These are phyloP conservation scores for Silurus lanzhouensis DNA, from an alignment of 2,797 vertebrate genomes.

Conservation along the genomic window DNA sequence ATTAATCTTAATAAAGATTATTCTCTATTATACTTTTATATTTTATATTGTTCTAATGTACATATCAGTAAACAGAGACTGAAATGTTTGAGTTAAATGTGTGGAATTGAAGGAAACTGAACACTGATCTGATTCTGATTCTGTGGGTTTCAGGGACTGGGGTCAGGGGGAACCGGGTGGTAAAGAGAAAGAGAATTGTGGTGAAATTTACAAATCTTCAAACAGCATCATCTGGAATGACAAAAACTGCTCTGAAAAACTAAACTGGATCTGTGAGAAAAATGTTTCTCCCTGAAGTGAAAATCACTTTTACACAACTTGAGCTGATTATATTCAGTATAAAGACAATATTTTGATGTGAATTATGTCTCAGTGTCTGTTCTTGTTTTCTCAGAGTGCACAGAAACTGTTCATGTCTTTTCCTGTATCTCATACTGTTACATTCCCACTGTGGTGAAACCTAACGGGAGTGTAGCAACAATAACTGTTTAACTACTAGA, in stretches of 20 bases:
- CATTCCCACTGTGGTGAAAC: too few relatives aligned
- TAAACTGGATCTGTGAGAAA: neutral
- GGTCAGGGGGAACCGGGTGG: accelerated
- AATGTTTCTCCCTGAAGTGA: too few relatives aligned
- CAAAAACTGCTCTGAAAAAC: neutral
- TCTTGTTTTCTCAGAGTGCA: neutral
- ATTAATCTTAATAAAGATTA: too few relatives aligned
- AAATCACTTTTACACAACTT: too few relatives aligned
- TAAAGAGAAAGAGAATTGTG: neutral
- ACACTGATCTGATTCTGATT: neutral
- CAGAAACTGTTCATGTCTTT: neutral
- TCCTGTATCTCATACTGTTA: too few relatives aligned
- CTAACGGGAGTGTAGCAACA: too few relatives aligned
- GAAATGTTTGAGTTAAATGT: neutral
- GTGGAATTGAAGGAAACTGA: neutral
- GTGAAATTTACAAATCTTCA: neutral
- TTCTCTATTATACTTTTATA: too few relatives aligned
- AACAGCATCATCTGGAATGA: neutral
- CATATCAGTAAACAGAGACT: neutral
- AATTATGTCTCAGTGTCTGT: neutral
- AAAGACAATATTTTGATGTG: neutral
- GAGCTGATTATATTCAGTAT: too few relatives aligned
- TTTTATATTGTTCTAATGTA: neutral
- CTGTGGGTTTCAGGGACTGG: conserved; percentile 3
- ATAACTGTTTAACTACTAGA: too few relatives aligned